Conservation (phyloP, 2,113 vertebrate genomes). For the Xyliphius kryptos region DNA sequence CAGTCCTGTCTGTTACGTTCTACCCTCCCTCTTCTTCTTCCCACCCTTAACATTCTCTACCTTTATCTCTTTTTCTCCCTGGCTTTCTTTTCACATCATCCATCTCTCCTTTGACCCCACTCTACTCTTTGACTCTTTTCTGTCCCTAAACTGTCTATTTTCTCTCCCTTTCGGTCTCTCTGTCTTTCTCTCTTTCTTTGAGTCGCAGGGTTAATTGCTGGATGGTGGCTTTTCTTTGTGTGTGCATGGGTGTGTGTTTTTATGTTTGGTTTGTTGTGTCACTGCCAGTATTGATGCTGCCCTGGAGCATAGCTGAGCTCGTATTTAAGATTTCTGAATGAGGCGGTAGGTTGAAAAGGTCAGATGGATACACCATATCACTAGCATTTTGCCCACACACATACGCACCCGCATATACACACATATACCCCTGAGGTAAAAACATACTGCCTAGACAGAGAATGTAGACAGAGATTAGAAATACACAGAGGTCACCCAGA, state of each 20-base stretch:
- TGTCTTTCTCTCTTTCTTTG: constrained; percentile 7
- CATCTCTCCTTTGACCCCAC: constrained; percentile 23
- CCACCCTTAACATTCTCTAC: constrained; percentile 18
- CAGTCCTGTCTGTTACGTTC: constrained; percentile 30
- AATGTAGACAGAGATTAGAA: constrained; percentile 11
- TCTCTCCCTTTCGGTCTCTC: too few species aligned
- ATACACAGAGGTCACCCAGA: too few species aligned
- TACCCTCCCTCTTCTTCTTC: constrained; percentile 14
- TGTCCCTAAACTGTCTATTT: neutral
- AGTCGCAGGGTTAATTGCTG: constrained; percentile 8
- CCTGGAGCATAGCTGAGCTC: constrained; percentile 17
- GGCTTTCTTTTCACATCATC: constrained; percentile 25
- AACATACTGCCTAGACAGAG: constrained; percentile 9
- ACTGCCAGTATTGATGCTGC: constrained; percentile 26
- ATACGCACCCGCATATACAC: too few species aligned
- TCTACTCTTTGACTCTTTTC: neutral
- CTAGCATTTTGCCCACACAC: constrained; percentile 39
- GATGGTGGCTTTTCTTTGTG: too few species aligned
- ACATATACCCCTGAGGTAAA: constrained; percentile 1
- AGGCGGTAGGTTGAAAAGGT: constrained; percentile 48
- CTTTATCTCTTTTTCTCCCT: constrained; percentile 14
- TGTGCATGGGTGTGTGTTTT: constrained; percentile 18
- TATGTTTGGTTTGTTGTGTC: constrained; percentile 28
- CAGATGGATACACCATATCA: constrained; percentile 48
- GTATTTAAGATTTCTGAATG: constrained; percentile 28